Conservation (phyloP, 2,797 vertebrate species). For the Notolepis coatsorum region DNA sequence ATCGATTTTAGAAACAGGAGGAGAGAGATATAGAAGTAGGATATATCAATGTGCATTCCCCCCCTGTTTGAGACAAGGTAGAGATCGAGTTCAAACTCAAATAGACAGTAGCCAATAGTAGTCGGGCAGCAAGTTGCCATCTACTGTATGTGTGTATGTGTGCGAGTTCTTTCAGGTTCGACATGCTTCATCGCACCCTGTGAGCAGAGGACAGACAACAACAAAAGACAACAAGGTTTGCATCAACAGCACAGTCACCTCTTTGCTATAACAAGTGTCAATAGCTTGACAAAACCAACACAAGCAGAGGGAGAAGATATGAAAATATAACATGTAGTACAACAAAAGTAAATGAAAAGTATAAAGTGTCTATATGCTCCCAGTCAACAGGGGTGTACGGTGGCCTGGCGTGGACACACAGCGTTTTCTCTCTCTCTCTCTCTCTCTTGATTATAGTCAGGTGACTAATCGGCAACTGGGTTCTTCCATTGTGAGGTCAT, state of each 20-base stretch:
- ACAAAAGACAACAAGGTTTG: conserved; percentile 41
- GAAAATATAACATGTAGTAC: conserved; percentile 38
- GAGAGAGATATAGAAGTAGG: no score
- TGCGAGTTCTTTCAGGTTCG: conserved; percentile 16
- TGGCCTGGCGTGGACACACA: conserved; percentile 40
- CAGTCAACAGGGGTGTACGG: conserved; percentile 29
- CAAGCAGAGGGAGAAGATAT: conserved; percentile 37
- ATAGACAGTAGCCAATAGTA: neutral
- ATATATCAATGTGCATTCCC: neutral
- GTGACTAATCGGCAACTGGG: conserved; percentile 4
- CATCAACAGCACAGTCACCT: conserved; percentile 29
- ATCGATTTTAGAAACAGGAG: no score
- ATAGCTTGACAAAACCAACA: conserved; percentile 52
- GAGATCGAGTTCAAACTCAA: neutral
- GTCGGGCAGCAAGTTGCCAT: neutral
- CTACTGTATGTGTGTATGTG: neutral
- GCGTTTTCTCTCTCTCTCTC: conserved; percentile 12
- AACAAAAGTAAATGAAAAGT: conserved; percentile 54
- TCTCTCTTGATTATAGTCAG: neutral
- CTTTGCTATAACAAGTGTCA: conserved; percentile 26
- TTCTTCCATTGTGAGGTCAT: conserved; percentile 32
- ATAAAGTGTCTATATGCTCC: conserved; percentile 76
- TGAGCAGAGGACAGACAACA: conserved; percentile 13
- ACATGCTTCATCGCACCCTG: conserved; percentile 4
- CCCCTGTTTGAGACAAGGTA: neutral